Evolutionary conservation across 2,797 vertebrate species (phyloP).

Genomic region (Oophaga sylvatica): DNA sequence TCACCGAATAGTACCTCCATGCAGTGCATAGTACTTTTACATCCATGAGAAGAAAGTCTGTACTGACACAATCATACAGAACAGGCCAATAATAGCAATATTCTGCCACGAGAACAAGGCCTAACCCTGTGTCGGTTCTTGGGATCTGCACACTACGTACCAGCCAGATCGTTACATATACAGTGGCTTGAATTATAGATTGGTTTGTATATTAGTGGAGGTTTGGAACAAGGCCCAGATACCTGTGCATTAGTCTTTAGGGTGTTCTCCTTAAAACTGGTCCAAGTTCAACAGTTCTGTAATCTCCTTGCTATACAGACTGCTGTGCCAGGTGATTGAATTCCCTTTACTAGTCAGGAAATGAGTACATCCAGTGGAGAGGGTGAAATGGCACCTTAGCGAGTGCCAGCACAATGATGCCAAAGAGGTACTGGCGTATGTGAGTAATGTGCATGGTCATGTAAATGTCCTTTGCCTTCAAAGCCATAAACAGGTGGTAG

Average conservation of each 20-base stretch:
- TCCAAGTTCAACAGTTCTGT: constrained; percentile 25
- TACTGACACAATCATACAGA: background rate
- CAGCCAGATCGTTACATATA: background rate
- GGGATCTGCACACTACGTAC: background rate
- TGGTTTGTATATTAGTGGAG: background rate
- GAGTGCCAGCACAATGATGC: background rate
- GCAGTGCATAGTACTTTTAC: background rate
- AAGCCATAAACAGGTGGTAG: background rate
- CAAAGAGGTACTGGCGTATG: background rate
- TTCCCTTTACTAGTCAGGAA: background rate
- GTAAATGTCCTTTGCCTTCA: background rate
- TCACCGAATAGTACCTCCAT: background rate
- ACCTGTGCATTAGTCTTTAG: background rate
- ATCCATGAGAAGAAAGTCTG: background rate
- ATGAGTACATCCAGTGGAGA: background rate
- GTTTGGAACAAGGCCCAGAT: background rate
- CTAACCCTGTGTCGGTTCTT: background rate
- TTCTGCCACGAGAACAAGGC: background rate
- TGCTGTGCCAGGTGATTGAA: background rate
- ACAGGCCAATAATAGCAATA: background rate
- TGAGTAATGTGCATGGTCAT: background rate
- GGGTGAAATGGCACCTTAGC: background rate
- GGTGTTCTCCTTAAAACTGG: background rate
- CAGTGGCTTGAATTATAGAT: background rate
- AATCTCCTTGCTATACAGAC: constrained; percentile 4